These are phyloP conservation scores for Aleadryas rufinucha DNA, from an alignment of 2,113 vertebrate genomes.

Conservation along the genomic window DNA sequence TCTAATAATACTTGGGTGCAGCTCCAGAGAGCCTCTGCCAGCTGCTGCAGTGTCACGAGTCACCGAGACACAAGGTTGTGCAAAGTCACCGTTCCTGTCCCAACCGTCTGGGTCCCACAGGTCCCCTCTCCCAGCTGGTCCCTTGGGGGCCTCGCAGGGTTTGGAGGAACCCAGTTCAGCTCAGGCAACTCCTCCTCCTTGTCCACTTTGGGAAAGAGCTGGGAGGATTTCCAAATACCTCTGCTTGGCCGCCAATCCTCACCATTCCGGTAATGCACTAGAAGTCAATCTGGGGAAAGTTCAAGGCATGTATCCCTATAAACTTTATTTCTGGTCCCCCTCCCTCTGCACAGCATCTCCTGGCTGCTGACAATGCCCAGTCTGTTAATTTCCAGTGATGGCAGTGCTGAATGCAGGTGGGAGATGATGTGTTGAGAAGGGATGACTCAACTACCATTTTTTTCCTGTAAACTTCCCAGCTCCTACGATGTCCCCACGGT, in stretches of 20 bases:
- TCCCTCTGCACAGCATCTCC: not conserved
- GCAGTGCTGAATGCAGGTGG: not conserved
- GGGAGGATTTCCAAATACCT: constrained; percentile 13
- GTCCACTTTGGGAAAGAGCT: not conserved
- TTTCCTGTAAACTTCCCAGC: not conserved
- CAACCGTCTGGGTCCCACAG: accelerated
- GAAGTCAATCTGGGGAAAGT: not conserved
- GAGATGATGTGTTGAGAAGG: not conserved
- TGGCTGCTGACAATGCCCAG: not conserved
- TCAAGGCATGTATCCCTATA: not conserved
- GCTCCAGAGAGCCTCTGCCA: not conserved
- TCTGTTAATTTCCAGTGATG: not conserved
- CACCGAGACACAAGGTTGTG: not conserved
- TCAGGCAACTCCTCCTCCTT: not conserved
- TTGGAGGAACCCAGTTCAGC: not conserved
- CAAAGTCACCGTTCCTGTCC: not conserved
- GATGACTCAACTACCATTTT: not conserved
- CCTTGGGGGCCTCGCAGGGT: not conserved
- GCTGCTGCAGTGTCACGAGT: not conserved
- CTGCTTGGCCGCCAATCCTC: not conserved
- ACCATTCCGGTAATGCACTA: accelerated
- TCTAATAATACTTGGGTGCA: not conserved
- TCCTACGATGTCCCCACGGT: accelerated
- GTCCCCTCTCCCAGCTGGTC: not conserved
- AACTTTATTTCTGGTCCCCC: not conserved